phyloP scores from a whole-genome alignment of 2,888 invertebrate genomes.

The Ochropleura plecta region DNA sequence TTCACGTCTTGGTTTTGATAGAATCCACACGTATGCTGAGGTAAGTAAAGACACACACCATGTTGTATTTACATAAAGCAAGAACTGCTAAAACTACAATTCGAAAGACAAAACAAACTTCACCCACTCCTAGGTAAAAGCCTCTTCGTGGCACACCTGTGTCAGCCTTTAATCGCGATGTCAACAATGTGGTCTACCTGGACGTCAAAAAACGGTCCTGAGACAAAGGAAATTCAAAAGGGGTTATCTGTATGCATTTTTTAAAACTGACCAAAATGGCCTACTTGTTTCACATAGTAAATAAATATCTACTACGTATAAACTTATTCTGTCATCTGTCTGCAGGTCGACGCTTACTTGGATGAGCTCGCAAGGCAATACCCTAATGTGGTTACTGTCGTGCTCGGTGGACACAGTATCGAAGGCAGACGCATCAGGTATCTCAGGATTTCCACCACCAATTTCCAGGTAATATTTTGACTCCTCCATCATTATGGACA shows the following conservation, averaged over 20 bases:
- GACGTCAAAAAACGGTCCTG: not conserved
- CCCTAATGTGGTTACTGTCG: conserved; percentile 77
- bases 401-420: conserved; percentile 87
- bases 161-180: not conserved
- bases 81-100: not conserved
- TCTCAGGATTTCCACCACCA: conserved; percentile 90
- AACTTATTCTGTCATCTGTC: not conserved
- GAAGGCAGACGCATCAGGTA: conserved; percentile 90
- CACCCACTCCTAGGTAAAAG: not conserved
- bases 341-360: conserved; percentile 81
- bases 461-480: conserved; percentile 76
- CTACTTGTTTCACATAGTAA: no score
- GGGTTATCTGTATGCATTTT: no score
- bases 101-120: not conserved
- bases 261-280: no score
- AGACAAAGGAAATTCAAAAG: not conserved
- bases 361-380: conserved; percentile 75
- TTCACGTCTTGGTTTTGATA: conserved; percentile 71
- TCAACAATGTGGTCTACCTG: not conserved
- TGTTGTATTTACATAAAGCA: not conserved
- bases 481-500: not conserved
- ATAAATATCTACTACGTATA: not conserved
- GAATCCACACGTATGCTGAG: conserved; percentile 75
- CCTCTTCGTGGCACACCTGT: not conserved
- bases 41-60: conserved; percentile 66